A percentile compares a stretch with the other conserved stretches of the same genome.
Conservation (phyloP, 2,888 invertebrate genomes). For the Xestobium rufovillosum region DNA sequence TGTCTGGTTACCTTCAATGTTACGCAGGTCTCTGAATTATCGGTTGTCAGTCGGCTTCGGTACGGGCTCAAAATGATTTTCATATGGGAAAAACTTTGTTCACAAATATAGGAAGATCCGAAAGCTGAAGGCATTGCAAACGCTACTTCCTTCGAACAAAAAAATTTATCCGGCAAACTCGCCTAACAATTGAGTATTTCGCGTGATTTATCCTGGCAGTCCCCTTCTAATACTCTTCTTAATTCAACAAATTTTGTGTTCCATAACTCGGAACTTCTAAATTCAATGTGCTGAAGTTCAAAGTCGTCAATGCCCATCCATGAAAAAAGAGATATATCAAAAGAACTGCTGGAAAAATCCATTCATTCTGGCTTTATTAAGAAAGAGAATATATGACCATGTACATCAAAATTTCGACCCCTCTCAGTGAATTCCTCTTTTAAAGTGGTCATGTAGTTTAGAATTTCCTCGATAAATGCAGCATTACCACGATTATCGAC, state of each 20-base stretch:
- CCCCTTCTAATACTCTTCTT: constrained; percentile 12
- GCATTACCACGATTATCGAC: constrained; percentile 9
- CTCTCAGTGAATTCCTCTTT: constrained; percentile 12
- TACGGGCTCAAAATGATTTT: constrained; percentile 15
- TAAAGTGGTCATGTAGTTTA: constrained; percentile 10
- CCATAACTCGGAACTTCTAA: constrained; percentile 15
- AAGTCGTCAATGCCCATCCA: constrained; percentile 12
- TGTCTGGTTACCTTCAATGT: constrained; percentile 14
- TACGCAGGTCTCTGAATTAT: constrained; percentile 15
- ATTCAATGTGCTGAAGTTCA: constrained; percentile 14
- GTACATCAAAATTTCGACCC: constrained; percentile 12
- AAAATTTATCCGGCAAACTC: constrained; percentile 13
- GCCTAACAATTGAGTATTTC: constrained; percentile 14
- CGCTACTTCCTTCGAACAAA: constrained; percentile 12
- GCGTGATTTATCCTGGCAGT: constrained; percentile 12
- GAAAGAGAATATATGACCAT: constrained; percentile 14
- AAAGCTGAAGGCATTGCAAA: constrained; percentile 14
- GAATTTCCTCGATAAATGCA: constrained; percentile 11
- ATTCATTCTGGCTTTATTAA: constrained; percentile 14
- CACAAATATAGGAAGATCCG: constrained; percentile 14
- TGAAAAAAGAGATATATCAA: constrained; percentile 14
- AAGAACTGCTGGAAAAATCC: constrained; percentile 9
- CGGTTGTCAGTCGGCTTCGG: constrained; percentile 13
- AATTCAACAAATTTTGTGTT: constrained; percentile 13
- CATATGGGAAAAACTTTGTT: constrained; percentile 15